These are phyloP conservation scores for Monopterus albus DNA, from an alignment of 2,113 vertebrate species.

Conservation along the genomic window DNA sequence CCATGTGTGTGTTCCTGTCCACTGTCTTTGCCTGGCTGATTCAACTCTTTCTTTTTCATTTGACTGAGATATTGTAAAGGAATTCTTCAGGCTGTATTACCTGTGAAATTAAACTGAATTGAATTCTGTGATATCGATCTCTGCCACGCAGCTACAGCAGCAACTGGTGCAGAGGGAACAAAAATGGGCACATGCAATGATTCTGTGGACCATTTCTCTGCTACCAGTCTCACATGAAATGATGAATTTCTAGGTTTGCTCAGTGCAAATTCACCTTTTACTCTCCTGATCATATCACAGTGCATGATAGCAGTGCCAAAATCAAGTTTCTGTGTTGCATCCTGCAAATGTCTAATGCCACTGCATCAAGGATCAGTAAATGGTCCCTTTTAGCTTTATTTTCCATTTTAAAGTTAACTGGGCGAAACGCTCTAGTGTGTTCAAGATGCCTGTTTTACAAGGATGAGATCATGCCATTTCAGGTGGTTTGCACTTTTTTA, in stretches of 20 bases:
- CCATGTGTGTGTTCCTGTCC: not conserved
- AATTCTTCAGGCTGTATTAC: conserved; percentile 3
- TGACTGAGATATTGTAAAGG: not conserved
- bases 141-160: not conserved
- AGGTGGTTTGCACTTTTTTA: conserved; percentile 65
- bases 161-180: conserved; percentile 16
- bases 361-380: conserved; percentile 15
- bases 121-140: conserved; percentile 18
- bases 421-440: not conserved
- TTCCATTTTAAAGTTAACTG: not conserved
- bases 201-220: conserved; percentile 8
- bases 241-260: conserved; percentile 23
- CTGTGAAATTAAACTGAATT: conserved; percentile 27
- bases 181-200: not conserved
- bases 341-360: conserved; percentile 16
- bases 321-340: conserved; percentile 2
- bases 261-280: conserved; percentile 26
- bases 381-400: not conserved
- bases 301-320: conserved; percentile 50
- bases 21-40: conserved; percentile 3
- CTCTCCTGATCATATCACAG: conserved; percentile 27
- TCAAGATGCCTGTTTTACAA: conserved; percentile 44
- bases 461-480: conserved; percentile 39
- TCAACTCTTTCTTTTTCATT: not conserved
- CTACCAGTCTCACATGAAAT: conserved; percentile 16